Conservation (phyloP, 2,113 vertebrate species). For the Murina feae region DNA sequence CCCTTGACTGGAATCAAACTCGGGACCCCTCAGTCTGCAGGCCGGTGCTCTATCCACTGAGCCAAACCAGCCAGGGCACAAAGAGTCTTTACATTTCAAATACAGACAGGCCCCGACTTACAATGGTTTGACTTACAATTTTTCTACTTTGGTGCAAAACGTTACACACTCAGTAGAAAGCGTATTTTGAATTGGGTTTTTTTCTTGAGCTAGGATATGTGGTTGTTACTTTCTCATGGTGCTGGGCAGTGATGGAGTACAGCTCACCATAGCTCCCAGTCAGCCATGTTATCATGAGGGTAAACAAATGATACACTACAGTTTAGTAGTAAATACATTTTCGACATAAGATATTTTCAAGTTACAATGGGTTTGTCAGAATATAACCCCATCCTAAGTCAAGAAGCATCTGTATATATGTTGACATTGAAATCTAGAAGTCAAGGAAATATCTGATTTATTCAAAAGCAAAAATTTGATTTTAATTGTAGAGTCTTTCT, state of each 20-base stretch:
- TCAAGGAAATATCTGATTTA: background rate
- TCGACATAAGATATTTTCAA: background rate
- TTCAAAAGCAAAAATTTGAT: background rate
- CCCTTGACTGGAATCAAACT: too few relatives aligned
- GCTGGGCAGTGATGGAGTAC: too few relatives aligned
- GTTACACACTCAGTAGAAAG: background rate
- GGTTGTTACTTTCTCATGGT: too few relatives aligned
- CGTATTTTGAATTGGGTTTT: background rate
- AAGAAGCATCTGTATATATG: background rate
- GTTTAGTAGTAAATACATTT: background rate
- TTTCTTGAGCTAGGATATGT: background rate
- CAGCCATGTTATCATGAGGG: background rate
- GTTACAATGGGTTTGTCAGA: background rate
- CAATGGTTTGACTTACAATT: background rate
- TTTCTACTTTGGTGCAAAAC: background rate
- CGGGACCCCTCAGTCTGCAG: too few relatives aligned
- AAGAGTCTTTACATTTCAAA: background rate
- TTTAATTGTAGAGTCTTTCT: background rate
- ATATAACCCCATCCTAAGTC: background rate
- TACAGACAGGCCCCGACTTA: background rate
- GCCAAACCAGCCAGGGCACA: too few relatives aligned
- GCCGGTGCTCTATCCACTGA: too few relatives aligned
- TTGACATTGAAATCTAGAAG: background rate
- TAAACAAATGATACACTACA: background rate
- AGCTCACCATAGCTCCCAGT: too few relatives aligned